Evolutionary conservation across 2,797 vertebrate species (phyloP).

Genomic region (Acrossocheilus fasciatus): DNA sequence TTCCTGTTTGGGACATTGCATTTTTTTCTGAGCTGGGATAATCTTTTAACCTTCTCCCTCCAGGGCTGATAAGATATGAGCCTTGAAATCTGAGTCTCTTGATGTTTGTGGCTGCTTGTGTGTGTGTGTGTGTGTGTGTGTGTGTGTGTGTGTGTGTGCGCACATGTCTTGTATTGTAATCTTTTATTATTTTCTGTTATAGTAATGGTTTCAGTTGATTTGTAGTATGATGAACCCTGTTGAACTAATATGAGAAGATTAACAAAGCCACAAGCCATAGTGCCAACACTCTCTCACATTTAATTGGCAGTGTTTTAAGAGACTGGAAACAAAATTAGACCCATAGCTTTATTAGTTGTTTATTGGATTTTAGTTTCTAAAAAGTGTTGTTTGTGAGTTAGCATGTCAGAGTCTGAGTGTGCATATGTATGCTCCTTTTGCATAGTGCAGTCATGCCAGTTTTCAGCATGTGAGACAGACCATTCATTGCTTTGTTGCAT

Average conservation of each 20-base stretch:
- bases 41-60: constrained; percentile 38
- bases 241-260: constrained; percentile 19
- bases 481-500: constrained; percentile 54
- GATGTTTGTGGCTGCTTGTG: constrained; percentile 12
- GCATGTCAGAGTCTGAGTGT: neutral
- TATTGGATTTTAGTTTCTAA: neutral
- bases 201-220: neutral
- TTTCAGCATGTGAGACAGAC: constrained; percentile 41
- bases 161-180: constrained; percentile 5
- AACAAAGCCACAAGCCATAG: constrained; percentile 8
- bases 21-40: constrained; percentile 26
- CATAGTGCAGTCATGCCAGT: constrained; percentile 13
- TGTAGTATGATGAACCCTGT: constrained; percentile 1
- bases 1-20: constrained; percentile 15
- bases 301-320: neutral
- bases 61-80: constrained; percentile 25
- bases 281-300: neutral
- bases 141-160: neutral
- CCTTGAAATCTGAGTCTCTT: constrained; percentile 11
- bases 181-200: constrained; percentile 27
- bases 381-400: neutral
- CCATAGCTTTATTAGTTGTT: neutral
- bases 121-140: neutral
- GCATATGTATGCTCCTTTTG: neutral
- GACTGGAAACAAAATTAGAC: neutral